Evolutionary conservation across 2,797 vertebrate species (phyloP).

Genomic region (Parotocinclus haroldoi): DNA sequence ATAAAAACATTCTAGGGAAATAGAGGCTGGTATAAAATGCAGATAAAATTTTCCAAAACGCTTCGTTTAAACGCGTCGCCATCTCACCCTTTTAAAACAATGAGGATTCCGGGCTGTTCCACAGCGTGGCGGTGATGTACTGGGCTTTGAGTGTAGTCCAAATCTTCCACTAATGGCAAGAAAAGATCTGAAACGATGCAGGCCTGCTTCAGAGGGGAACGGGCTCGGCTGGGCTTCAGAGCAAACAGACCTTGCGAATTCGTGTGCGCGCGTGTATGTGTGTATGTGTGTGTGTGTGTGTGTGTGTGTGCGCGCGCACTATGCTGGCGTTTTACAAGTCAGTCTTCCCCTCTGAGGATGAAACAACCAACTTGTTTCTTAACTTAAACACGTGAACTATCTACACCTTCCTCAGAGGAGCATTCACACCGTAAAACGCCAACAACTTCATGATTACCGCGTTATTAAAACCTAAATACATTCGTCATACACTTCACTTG

Average conservation of each 20-base stretch:
- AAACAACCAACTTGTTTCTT: constrained; percentile 29
- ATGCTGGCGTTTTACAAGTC: constrained; percentile 33
- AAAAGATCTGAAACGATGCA: constrained; percentile 19
- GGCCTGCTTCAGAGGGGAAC: constrained; percentile 15
- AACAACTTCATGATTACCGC: constrained; percentile 32
- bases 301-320: constrained; percentile 6
- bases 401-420: constrained; percentile 45
- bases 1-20: constrained; percentile 52
- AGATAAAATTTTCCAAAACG: constrained; percentile 42
- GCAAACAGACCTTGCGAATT: constrained; percentile 8
- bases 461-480: constrained; percentile 19
- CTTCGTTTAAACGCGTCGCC: constrained; percentile 35
- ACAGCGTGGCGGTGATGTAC: constrained; percentile 31
- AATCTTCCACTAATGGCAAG: constrained; percentile 31
- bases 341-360: constrained; percentile 33
- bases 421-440: constrained; percentile 27
- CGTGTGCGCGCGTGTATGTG: not conserved
- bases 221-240: constrained; percentile 11
- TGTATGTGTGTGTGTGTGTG: constrained; percentile 10
- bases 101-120: constrained; percentile 30
- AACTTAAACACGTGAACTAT: constrained; percentile 47
- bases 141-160: constrained; percentile 27
- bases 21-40: constrained; percentile 54
- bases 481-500: constrained; percentile 41
- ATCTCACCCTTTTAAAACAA: constrained; percentile 29